These are phyloP conservation scores for Pyxicephalus adspersus DNA, from an alignment of 2,113 vertebrate species.

Conservation along the genomic window DNA sequence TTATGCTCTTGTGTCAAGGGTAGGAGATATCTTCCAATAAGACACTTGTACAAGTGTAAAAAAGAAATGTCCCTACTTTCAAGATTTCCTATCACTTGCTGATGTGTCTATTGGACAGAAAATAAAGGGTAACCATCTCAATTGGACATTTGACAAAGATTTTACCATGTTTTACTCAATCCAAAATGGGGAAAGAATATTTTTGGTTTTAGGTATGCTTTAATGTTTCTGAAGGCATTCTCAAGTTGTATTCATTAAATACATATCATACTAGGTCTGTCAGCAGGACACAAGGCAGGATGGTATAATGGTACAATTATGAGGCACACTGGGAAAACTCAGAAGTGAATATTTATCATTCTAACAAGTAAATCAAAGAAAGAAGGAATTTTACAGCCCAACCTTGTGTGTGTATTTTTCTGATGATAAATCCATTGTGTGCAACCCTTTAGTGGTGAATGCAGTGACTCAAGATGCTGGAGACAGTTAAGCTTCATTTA, in stretches of 20 bases:
- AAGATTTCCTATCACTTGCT: too few species aligned
- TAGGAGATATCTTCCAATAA: too few species aligned
- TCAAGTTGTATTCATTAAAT: neutral
- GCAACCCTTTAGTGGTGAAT: neutral
- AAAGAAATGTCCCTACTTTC: too few species aligned
- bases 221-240: neutral
- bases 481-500: conserved; percentile 17
- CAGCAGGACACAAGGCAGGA: neutral
- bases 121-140: too few species aligned
- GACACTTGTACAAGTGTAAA: too few species aligned
- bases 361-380: neutral
- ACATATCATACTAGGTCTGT: neutral
- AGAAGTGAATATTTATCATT: neutral
- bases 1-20: too few species aligned
- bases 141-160: too few species aligned
- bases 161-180: too few species aligned
- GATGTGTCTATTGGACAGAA: too few species aligned
- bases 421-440: neutral
- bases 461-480: too few species aligned
- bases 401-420: neutral
- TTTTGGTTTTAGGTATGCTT: too few species aligned
- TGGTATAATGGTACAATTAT: conserved; percentile 17
- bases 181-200: too few species aligned
- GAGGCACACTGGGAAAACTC: neutral
- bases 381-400: neutral